Evolutionary conservation across 2,113 vertebrate species (phyloP).

Genomic region (Sterrhoptilus dennistouni): DNA sequence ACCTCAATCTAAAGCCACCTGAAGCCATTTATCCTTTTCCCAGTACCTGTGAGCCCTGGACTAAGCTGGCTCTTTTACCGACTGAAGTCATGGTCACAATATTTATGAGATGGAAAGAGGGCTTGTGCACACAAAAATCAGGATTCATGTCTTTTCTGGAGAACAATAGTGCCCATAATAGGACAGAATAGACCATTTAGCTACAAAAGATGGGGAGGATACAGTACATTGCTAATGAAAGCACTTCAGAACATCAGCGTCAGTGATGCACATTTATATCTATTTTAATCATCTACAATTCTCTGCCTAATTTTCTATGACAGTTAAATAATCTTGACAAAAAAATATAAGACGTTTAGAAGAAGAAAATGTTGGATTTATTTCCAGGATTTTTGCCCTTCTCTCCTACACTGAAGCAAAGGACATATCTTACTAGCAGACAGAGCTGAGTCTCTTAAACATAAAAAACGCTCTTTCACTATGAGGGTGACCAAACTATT

Average conservation of each 20-base stretch:
- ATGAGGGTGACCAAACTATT: background rate
- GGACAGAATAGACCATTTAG: conserved; percentile 8
- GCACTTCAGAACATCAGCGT: background rate
- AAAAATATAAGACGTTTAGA: conserved; percentile 8
- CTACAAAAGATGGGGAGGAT: conserved; percentile 2
- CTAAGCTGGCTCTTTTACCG: background rate
- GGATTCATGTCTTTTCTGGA: background rate
- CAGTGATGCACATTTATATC: background rate
- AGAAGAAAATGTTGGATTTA: background rate
- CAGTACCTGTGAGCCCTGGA: background rate
- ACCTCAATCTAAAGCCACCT: background rate
- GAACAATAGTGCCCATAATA: background rate
- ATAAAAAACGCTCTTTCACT: background rate
- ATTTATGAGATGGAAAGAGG: conserved; percentile 1
- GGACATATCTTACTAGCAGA: background rate
- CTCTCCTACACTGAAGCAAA: background rate
- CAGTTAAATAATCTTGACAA: conserved; percentile 19
- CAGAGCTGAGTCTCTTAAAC: background rate
- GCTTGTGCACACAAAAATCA: background rate
- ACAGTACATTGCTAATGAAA: background rate
- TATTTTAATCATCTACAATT: conserved; percentile 20
- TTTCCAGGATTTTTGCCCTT: background rate
- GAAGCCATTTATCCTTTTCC: background rate
- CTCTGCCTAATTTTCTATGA: background rate
- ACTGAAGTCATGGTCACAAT: background rate